These are phyloP conservation scores for Drosophila biarmipes DNA, from an alignment of 1,140 invertebrate species.

Conservation along the genomic window DNA sequence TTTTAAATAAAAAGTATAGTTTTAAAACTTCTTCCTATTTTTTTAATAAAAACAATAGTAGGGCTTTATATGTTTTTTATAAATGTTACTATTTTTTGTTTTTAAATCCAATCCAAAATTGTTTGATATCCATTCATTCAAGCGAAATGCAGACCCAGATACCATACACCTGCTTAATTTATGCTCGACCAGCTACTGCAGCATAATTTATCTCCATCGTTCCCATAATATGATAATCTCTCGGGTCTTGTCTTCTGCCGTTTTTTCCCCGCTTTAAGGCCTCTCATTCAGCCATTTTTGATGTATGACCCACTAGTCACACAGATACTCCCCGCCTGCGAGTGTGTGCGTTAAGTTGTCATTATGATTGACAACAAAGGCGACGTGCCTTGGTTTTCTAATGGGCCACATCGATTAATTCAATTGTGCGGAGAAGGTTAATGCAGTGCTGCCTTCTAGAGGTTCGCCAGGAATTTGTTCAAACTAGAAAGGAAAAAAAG, in stretches of 20 bases:
- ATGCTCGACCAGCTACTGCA: conserved; percentile 39
- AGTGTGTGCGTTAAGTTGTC: conserved; percentile 49
- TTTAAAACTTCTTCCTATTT: not conserved
- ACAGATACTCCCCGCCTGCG: conserved; percentile 26
- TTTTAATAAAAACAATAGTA: no score
- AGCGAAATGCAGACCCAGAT: conserved; percentile 7
- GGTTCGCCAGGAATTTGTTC: conserved; percentile 6
- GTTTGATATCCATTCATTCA: conserved; percentile 1
- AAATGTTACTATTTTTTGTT: no score
- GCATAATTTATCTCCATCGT: conserved; percentile 51
- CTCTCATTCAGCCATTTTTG: conserved; percentile 41
- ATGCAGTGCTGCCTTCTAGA: conserved; percentile 34
- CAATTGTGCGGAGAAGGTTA: conserved; percentile 36
- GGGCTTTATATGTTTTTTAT: no score
- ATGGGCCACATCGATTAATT: conserved; percentile 44
- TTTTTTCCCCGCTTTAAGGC: conserved; percentile 8
- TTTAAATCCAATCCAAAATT: not conserved
- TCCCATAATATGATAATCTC: conserved; percentile 45
- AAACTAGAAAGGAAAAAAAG: not conserved
- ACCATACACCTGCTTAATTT: conserved; percentile 44
- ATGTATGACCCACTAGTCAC: conserved; percentile 39
- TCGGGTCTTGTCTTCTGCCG: conserved; percentile 5
- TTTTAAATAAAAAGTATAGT: no score
- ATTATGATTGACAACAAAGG: conserved; percentile 55
- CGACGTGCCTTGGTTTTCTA: conserved; percentile 47